A percentile compares a stretch with the other conserved stretches of the same genome.
Conservation (phyloP, 2,888 invertebrate species). For the Ennomos quercinarius region DNA sequence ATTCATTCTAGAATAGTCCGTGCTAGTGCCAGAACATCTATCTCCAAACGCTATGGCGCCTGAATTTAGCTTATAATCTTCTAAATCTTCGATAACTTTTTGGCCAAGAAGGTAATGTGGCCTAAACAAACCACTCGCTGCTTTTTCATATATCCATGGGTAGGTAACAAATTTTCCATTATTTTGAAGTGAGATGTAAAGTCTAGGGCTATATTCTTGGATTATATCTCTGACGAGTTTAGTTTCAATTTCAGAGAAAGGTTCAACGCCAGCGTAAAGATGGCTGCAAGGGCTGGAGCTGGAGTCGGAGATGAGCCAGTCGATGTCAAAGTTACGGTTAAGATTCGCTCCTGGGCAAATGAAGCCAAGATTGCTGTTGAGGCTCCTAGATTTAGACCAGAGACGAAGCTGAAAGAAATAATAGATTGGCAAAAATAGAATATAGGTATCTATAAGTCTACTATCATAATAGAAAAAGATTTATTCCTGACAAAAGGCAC, state of each 20-base stretch:
- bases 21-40: slow-evolving; percentile 69
- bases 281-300: slow-evolving; percentile 86
- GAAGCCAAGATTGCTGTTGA: slow-evolving; percentile 56
- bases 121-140: slow-evolving; percentile 69
- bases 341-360: slow-evolving; percentile 89
- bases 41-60: slow-evolving; percentile 62
- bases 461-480: not conserved
- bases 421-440: no score
- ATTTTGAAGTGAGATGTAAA: slow-evolving; percentile 92
- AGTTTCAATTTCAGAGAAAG: slow-evolving; percentile 89
- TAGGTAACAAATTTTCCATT: slow-evolving; percentile 88
- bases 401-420: slow-evolving; percentile 81
- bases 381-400: slow-evolving; percentile 89
- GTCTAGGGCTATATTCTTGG: slow-evolving; percentile 71
- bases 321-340: slow-evolving; percentile 90
- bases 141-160: slow-evolving; percentile 88
- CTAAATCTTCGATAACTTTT: slow-evolving; percentile 58
- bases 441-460: no score
- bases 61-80: slow-evolving; percentile 56
- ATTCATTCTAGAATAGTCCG: slow-evolving; percentile 61
- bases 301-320: slow-evolving; percentile 88
- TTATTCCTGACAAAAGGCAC: not conserved
- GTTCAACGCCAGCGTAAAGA: slow-evolving; percentile 84
- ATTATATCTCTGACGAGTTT: slow-evolving; percentile 84
- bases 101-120: slow-evolving; percentile 63